Evolutionary conservation across 2,797 vertebrate genomes (phyloP).

Genomic region (Acestrorhynchus altus): DNA sequence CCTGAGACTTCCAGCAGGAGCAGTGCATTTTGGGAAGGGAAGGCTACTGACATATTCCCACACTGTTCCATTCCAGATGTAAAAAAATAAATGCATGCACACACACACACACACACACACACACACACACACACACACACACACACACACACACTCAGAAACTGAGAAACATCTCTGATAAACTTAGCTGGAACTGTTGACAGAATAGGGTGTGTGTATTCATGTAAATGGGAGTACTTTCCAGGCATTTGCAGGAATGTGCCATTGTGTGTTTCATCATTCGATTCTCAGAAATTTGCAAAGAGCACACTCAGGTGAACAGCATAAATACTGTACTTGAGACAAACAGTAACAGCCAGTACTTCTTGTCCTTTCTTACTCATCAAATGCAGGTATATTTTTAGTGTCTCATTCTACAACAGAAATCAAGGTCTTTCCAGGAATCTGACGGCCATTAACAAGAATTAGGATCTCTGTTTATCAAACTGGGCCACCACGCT

Average conservation of each 20-base stretch:
- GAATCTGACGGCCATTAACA: conserved; percentile 46
- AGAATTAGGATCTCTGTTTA: conserved; percentile 51
- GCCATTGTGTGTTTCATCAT: not conserved
- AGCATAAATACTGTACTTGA: not conserved
- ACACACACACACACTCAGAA: conserved; percentile 19
- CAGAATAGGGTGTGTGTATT: not conserved
- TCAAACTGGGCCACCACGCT: conserved; percentile 32
- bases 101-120: too few relatives aligned
- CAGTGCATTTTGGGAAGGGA: conserved; percentile 41
- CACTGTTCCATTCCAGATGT: conserved; percentile 41
- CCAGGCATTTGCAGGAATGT: not conserved
- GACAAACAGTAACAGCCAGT: conserved; percentile 22
- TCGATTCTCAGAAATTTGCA: not conserved
- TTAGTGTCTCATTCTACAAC: conserved; percentile 42
- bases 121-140: too few relatives aligned
- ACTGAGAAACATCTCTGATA: conserved; percentile 2
- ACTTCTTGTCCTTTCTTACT: conserved; percentile 22
- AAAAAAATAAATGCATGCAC: conserved; percentile 1
- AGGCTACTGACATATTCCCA: conserved; percentile 50
- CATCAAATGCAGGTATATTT: conserved; percentile 49
- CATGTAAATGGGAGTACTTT: not conserved
- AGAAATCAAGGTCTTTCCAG: conserved; percentile 50
- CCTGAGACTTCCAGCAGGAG: conserved; percentile 43
- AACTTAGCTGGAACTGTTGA: conserved; percentile 2
- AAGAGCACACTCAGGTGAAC: not conserved